A percentile compares a stretch with the other conserved stretches of the same genome.
Evolutionary conservation across 2,888 invertebrate genomes (phyloP).

Genomic region (Nemapogon koenigi): DNA sequence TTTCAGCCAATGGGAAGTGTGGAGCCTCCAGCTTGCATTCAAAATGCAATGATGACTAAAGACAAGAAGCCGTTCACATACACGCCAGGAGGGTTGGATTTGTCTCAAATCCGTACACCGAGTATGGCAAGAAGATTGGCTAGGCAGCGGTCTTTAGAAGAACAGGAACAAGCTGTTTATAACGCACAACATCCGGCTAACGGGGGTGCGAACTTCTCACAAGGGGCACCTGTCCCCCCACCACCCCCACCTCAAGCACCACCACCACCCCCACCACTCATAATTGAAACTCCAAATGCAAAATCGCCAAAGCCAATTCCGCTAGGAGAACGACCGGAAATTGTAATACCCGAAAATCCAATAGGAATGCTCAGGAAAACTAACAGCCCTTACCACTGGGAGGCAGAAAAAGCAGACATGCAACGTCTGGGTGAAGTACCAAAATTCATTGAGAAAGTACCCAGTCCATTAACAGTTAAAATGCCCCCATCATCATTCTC

Average conservation of each 20-base stretch:
- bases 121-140: slow-evolving; percentile 84
- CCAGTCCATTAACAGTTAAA: slow-evolving; percentile 55
- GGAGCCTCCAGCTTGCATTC: slow-evolving; percentile 88
- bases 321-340: slow-evolving; percentile 71
- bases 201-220: slow-evolving; percentile 15
- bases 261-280: slow-evolving; percentile 69
- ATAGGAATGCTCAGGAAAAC: slow-evolving; percentile 74
- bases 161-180: slow-evolving; percentile 36
- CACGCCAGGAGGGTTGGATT: slow-evolving; percentile 90
- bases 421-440: slow-evolving; percentile 54
- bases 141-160: slow-evolving; percentile 67
- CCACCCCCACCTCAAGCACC: slow-evolving; percentile 53
- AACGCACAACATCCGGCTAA: slow-evolving; percentile 24
- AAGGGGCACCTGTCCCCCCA: slow-evolving; percentile 43
- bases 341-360: slow-evolving; percentile 76
- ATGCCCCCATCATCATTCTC: slow-evolving; percentile 42
- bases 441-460: slow-evolving; percentile 51
- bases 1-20: slow-evolving; percentile 52
- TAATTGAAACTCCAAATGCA: slow-evolving; percentile 51
- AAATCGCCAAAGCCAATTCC: slow-evolving; percentile 61
- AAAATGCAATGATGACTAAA: slow-evolving; percentile 94
- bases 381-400: slow-evolving; percentile 71
- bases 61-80: slow-evolving; percentile 98
- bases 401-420: slow-evolving; percentile 63
- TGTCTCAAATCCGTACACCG: slow-evolving; percentile 89